Percentiles rank a stretch among this genome's conserved stretches.
Evolutionary conservation across 1,140 invertebrate species (phyloP).

Genomic region (Lasaia peninsularis): DNA sequence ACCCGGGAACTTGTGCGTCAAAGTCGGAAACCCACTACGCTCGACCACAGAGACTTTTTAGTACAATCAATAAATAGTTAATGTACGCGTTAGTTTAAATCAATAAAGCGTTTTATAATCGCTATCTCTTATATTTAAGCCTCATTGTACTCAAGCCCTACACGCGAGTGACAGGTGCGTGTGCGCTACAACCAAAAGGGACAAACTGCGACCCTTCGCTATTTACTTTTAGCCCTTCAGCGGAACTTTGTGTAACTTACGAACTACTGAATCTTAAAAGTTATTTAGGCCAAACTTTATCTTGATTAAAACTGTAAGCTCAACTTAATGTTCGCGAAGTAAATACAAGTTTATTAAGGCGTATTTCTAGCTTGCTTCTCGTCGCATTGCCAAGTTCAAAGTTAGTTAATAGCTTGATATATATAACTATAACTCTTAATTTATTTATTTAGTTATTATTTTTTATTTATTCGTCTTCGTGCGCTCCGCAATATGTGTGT

Average conservation of each 20-base stretch:
- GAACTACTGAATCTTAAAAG: conserved; percentile 7
- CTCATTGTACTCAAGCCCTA: conserved; percentile 46
- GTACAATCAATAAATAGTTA: too few species aligned
- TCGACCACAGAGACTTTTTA: too few species aligned
- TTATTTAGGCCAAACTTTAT: conserved; percentile 11
- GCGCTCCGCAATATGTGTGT: too few species aligned
- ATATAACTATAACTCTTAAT: too few species aligned
- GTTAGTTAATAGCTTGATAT: too few species aligned
- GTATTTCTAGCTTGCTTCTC: not conserved
- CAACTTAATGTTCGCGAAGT: conserved; percentile 1
- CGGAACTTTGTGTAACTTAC: conserved; percentile 19
- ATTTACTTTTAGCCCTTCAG: conserved; percentile 43
- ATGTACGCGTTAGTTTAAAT: too few species aligned
- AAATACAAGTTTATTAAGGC: not conserved
- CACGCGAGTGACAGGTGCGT: conserved; percentile 60
- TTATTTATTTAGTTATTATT: too few species aligned
- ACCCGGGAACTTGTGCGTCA: too few species aligned
- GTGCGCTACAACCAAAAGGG: conserved; percentile 46
- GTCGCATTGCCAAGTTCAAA: too few species aligned
- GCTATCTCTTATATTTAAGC: conserved; percentile 22
- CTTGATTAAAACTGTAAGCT: conserved; percentile 9
- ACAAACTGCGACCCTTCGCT: conserved; percentile 56
- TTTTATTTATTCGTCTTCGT: too few species aligned
- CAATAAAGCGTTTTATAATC: too few species aligned
- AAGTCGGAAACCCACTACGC: too few species aligned